Conservation (phyloP, 2,888 invertebrate genomes). For the Lycophotia porphyrea region DNA sequence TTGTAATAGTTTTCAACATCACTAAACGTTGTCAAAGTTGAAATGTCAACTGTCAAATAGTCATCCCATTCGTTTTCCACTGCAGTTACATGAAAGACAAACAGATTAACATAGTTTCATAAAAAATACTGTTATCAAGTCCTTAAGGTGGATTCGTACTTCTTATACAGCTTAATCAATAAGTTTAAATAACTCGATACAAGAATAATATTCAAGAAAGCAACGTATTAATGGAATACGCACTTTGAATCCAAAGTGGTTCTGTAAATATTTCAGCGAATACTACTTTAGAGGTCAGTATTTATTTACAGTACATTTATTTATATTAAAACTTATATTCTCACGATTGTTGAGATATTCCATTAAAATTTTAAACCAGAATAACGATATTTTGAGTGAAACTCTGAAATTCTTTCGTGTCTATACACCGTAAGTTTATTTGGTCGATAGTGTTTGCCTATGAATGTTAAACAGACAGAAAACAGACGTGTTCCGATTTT, state of each 20-base stretch:
- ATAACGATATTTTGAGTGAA: background rate
- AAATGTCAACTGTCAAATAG: constrained; percentile 13
- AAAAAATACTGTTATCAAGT: background rate
- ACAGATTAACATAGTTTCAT: constrained; percentile 2
- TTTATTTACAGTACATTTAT: constrained; percentile 52
- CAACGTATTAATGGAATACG: constrained; percentile 20
- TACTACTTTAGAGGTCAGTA: constrained; percentile 62
- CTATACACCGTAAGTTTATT: constrained; percentile 22
- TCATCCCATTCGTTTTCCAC: constrained; percentile 6
- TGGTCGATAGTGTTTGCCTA: constrained; percentile 33
- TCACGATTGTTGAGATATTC: constrained; percentile 32
- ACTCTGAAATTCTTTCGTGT: background rate
- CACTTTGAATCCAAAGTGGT: constrained; percentile 55
- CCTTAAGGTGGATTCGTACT: constrained; percentile 20
- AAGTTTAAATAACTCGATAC: constrained; percentile 21
- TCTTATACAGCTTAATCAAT: constrained; percentile 8
- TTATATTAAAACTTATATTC: constrained; percentile 7
- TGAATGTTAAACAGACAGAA: constrained; percentile 21
- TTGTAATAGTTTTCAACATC: background rate
- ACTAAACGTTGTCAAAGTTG: constrained; percentile 24
- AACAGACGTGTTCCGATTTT: background rate
- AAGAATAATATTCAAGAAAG: constrained; percentile 18
- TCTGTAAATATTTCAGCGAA: constrained; percentile 53
- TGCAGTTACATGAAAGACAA: constrained; percentile 1
- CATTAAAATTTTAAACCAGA: background rate